Conservation (phyloP, 1,140 invertebrate genomes). For the Paraescarpia echinospica region DNA sequence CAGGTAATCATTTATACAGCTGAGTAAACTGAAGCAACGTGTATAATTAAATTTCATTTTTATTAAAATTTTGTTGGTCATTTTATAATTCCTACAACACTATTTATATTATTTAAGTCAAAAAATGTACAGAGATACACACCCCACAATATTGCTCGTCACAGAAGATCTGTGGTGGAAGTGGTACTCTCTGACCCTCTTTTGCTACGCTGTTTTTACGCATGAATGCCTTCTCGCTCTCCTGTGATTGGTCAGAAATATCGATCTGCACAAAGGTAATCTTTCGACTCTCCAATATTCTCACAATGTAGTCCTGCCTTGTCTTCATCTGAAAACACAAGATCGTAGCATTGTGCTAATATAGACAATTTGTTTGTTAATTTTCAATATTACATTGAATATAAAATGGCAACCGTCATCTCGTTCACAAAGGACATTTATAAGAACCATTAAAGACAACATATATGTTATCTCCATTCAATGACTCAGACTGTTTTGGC, state of each 20-base stretch:
- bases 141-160: constrained; percentile 91
- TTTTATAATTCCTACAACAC: too few species aligned
- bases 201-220: constrained; percentile 76
- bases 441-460: too few species aligned
- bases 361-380: too few species aligned
- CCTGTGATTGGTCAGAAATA: constrained; percentile 87
- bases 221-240: constrained; percentile 89
- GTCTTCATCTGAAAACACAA: constrained; percentile 80
- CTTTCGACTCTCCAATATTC: constrained; percentile 88
- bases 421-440: too few species aligned
- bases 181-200: constrained; percentile 69
- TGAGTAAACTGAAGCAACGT: too few species aligned
- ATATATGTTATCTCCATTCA: not conserved
- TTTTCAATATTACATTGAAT: too few species aligned
- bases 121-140: constrained; percentile 51
- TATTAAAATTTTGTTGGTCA: too few species aligned
- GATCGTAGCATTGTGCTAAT: not conserved
- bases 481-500: not conserved
- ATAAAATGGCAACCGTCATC: too few species aligned
- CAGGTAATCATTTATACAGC: too few species aligned
- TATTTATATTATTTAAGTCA: too few species aligned
- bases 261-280: constrained; percentile 86
- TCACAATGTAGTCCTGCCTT: constrained; percentile 84
- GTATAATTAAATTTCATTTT: too few species aligned
- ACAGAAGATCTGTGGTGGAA: constrained; percentile 93